These are phyloP conservation scores for Bungarus multicinctus DNA, from an alignment of 2,113 vertebrate genomes.

Conservation along the genomic window DNA sequence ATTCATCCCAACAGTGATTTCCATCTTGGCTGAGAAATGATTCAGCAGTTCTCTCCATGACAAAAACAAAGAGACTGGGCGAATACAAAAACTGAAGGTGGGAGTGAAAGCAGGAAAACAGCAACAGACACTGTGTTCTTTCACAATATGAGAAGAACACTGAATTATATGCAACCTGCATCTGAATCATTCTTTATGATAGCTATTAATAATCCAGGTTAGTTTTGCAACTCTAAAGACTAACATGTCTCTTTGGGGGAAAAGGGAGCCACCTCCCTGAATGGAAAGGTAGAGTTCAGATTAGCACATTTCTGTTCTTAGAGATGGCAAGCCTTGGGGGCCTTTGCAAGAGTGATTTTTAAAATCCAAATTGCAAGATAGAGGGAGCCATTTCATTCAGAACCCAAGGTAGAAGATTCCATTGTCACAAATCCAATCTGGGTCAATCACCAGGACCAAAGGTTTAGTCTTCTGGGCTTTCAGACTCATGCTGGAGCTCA, in stretches of 20 bases:
- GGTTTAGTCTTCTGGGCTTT: no score
- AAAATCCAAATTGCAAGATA: background rate
- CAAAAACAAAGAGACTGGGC: slow-evolving; percentile 46
- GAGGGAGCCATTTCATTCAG: background rate
- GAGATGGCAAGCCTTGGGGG: background rate
- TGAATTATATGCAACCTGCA: background rate
- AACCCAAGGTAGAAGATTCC: background rate
- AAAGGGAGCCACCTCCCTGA: background rate
- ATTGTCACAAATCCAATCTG: background rate
- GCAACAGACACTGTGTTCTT: slow-evolving; percentile 29
- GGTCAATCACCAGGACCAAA: no score
- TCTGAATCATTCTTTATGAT: slow-evolving; percentile 31
- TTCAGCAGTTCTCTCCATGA: slow-evolving; percentile 38
- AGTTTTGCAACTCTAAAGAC: background rate
- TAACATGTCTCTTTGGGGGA: background rate
- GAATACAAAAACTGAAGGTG: slow-evolving; percentile 35
- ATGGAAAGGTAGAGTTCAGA: background rate
- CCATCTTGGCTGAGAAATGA: slow-evolving; percentile 52
- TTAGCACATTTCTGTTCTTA: fast-evolving
- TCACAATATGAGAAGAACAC: background rate
- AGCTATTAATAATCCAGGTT: background rate
- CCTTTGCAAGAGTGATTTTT: fast-evolving
- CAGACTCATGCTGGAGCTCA: no score
- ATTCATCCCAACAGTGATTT: slow-evolving; percentile 37
- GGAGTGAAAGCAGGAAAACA: slow-evolving; percentile 6